Base-by-base conservation (phyloP, 2,797 vertebrate genomes). In the Chelidonichthys spinosus region DNA sequence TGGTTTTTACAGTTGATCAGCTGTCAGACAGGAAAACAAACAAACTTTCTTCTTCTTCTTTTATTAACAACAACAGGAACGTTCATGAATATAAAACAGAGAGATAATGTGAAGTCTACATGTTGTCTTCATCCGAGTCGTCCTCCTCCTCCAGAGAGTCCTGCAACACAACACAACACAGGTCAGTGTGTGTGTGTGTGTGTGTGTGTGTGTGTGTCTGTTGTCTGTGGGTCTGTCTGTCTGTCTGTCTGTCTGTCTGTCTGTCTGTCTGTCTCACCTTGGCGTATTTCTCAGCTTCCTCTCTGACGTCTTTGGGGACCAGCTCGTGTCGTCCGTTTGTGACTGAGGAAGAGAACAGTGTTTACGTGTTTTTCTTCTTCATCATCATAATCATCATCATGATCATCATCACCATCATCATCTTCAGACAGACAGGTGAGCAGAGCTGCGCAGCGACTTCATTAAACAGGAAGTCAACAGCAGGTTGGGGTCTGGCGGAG, bases 91-190 rank as follows among this genome's bases (percentile, higher is more conserved):
- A 92, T 63, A 93, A 92, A 93, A 93, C 25, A 53, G 5, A 18
- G 2, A 49, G 35, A 53, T 25, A 53, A 50, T 10, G 18, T 18
- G 18, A 52, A 4, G 58, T 84, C 95, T 95, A 99, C 98, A 99
- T 99, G 91, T 99, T 99, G 89, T 99, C 98, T 90, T 99, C 98
- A 0, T 99, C 98, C 37, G 98, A 99, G 93, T 99, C 98, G 56
- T 99, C 98, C 60, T 99, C 98, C 87, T 99, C 98, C 91, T 99
- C 98, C 94, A 99, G 92, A 81, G 98, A 98, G 84, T 99, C 98
- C 98, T 99, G 85, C 14, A 85, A 84, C 10, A 83, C 11, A 82
- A 33, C 4, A 33, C 42, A 46, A 11, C 50, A 6, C 0, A n/a
- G 7, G 0, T 3, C 6, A 44, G 11, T 1, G 15, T 11, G 43